phyloP scores from a whole-genome alignment of 2,888 invertebrate genomes.

The Yponomeuta plumbellus region DNA sequence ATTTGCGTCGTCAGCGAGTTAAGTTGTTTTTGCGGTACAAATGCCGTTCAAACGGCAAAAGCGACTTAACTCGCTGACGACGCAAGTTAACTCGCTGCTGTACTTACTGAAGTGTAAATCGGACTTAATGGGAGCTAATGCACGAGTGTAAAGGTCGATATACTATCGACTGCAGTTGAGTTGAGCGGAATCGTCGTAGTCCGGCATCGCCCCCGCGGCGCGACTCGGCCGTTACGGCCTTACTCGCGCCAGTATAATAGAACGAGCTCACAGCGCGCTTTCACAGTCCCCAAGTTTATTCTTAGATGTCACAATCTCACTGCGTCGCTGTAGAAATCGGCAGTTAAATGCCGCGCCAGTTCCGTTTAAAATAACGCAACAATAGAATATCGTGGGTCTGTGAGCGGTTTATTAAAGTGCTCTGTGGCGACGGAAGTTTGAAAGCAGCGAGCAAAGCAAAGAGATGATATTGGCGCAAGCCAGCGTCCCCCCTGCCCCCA shows the following conservation, averaged over 20 bases:
- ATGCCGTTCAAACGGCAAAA: too few species aligned
- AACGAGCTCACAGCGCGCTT: neutral
- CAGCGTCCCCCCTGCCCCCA: slow-evolving; percentile 35
- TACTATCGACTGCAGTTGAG: too few species aligned
- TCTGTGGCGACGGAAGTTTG: neutral
- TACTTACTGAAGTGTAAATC: too few species aligned
- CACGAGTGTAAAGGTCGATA: too few species aligned
- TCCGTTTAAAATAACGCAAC: neutral
- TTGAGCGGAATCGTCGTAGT: neutral
- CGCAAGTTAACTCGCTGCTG: too few species aligned
- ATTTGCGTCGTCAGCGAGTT: too few species aligned
- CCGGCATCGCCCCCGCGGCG: neutral
- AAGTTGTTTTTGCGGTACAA: too few species aligned
- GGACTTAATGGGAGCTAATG: too few species aligned
- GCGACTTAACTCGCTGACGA: too few species aligned
- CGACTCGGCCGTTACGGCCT: neutral
- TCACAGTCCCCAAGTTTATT: neutral
- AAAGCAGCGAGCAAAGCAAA: neutral
- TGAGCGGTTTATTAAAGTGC: neutral
- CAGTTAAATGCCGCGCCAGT: neutral
- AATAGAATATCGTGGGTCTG: neutral
- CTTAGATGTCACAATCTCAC: neutral
- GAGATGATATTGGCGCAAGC: neutral
- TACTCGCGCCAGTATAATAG: neutral
- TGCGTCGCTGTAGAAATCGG: neutral